phyloP scores from a whole-genome alignment of 2,113 vertebrate species.

The Damaliscus lunatus region DNA sequence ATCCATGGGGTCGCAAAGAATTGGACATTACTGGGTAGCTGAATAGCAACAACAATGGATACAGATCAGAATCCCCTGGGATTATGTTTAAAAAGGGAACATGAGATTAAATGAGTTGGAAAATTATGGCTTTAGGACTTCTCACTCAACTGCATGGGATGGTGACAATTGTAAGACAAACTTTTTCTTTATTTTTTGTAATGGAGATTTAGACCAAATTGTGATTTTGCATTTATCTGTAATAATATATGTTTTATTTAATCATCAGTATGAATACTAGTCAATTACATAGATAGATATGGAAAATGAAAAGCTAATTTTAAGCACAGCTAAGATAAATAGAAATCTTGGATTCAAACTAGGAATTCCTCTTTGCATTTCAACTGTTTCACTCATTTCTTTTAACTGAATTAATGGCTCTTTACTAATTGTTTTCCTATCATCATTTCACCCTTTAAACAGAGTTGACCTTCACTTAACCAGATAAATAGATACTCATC shows the following conservation, averaged over 20 bases:
- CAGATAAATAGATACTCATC: neutral
- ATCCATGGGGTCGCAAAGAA: neutral
- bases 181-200: neutral
- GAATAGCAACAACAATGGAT: neutral
- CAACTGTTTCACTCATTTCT: neutral
- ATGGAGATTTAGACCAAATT: neutral
- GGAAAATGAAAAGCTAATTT: neutral
- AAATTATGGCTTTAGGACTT: neutral
- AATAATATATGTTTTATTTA: conserved; percentile 5
- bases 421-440: neutral
- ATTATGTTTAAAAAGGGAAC: neutral
- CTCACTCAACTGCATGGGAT: neutral
- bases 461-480: neutral
- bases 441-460: neutral
- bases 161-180: neutral
- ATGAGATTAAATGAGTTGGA: neutral
- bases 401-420: neutral
- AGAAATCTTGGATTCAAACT: neutral
- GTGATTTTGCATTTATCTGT: neutral
- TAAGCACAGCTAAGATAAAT: neutral
- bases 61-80: neutral
- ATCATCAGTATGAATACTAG: neutral
- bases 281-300: neutral
- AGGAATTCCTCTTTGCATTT: neutral
- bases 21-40: neutral